Conservation (phyloP, 37 sponge, comb jelly and placozoan species). For the Hormiphora californensis region DNA sequence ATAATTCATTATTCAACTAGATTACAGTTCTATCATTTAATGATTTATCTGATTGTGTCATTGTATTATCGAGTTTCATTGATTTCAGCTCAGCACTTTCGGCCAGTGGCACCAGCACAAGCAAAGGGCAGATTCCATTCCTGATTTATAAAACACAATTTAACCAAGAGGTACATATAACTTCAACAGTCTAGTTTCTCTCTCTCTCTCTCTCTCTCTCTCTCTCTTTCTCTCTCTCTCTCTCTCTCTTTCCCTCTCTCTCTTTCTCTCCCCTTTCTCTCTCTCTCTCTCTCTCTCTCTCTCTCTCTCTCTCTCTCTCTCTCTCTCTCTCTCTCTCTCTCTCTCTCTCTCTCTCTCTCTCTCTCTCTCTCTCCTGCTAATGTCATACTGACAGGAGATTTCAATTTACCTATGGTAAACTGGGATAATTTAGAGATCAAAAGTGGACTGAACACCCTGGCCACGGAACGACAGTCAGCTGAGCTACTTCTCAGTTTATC, state of each 20-base stretch:
- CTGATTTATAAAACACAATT: slow-evolving; percentile 49
- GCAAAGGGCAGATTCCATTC: slow-evolving; percentile 28
- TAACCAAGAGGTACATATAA: slow-evolving; percentile 27
- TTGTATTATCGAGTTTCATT: not conserved
- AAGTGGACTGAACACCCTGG: no score
- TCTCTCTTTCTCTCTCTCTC: not conserved
- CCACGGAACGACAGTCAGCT: no score
- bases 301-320: not conserved
- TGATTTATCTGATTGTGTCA: no score
- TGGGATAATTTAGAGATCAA: no score
- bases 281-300: not conserved
- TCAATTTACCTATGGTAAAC: no score
- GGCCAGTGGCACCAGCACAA: slow-evolving; percentile 5
- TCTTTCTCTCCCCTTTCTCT: not conserved
- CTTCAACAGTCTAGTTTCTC: not conserved
- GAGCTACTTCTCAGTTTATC: no score
- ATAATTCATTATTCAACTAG: no score
- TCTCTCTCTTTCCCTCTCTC: not conserved
- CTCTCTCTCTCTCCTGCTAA: not conserved
- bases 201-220: not conserved
- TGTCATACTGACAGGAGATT: not conserved
- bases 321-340: not conserved
- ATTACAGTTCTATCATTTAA: no score
- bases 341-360: not conserved
- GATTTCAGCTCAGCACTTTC: slow-evolving; percentile 34